Conservation (phyloP, 2,888 invertebrate species). For the Latrodectus elegans region DNA sequence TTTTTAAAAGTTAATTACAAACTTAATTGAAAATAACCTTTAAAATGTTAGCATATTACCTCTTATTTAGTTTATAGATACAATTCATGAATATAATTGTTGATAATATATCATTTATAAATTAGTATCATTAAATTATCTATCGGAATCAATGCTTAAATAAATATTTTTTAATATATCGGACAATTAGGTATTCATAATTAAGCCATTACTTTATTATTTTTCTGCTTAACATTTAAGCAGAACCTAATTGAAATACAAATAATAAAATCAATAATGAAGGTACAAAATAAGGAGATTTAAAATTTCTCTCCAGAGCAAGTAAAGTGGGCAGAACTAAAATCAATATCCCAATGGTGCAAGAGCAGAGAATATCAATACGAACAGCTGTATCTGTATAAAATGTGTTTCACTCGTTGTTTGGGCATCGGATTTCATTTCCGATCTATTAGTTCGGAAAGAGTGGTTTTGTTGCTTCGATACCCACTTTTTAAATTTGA, state of each 20-base stretch:
- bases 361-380: constrained; percentile 14
- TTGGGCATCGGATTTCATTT: background rate
- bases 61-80: too few species aligned
- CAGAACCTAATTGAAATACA: background rate
- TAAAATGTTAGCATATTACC: too few species aligned
- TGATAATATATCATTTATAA: too few species aligned
- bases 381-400: constrained; percentile 3
- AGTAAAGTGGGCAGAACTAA: constrained; percentile 1
- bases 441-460: background rate
- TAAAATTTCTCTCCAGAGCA: constrained; percentile 3
- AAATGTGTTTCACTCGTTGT: background rate
- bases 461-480: background rate
- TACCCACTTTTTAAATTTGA: background rate
- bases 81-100: too few species aligned
- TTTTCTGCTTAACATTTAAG: background rate
- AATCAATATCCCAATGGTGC: constrained; percentile 32
- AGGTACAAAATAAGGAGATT: constrained; percentile 12
- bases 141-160: too few species aligned
- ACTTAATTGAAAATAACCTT: too few species aligned
- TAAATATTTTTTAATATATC: too few species aligned
- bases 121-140: too few species aligned
- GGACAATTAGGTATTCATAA: background rate
- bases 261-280: constrained; percentile 17
- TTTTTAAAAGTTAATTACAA: too few species aligned
- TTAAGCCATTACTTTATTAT: background rate